Evolutionary conservation across 2,797 vertebrate species (phyloP), one percentile per base, ranked within the genome.

Genomic region (Oreortyx pictus): DNA sequence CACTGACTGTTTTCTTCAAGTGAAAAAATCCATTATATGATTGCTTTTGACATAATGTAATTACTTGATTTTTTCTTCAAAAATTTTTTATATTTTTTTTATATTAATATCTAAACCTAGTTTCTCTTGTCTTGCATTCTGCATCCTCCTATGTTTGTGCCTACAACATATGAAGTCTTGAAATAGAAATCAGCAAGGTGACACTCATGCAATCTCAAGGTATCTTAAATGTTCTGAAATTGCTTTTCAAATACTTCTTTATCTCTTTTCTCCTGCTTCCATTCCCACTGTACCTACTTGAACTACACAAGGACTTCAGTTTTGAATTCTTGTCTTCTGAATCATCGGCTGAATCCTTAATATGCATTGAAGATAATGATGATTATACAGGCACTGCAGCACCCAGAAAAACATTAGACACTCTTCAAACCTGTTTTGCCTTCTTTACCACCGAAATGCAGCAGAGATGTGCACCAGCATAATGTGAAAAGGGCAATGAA

Each of bases 221-320:
- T 1, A 8, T 43, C 19, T 57, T 22, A 39, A 78, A 62, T 8
- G 2, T 57, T 46, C 19, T 68, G 20, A 44, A 57, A 50, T 73
- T 1, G 47, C 8, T 15, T 56, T 7, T 70, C n/a, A 5, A 1
- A 1, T 8, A 1, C 2, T 68, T 46, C 17, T 47, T 47, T 39
- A 76, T 60, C 11, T 49, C 19, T 68, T 22, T 14, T 77, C 39
- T 59, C 16, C 23, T 65, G 4, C 9, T 65, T 6, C 0, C 24
- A 5, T 43, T 43, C 23, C 14, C 31, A 47, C 6, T 6, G 20
- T 4, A 37, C 2, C 6, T 17, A 54, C 29, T 10, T 90, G 60
- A 71, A 29, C 9, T 19, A 0, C 10, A 9, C 7, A 44, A 61
- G 20, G 23, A 39, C 17, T 29, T 14, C 43, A 23, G 20, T 6